Evolutionary conservation across 2,797 vertebrate genomes (phyloP).

Genomic region (Spea hammondii): DNA sequence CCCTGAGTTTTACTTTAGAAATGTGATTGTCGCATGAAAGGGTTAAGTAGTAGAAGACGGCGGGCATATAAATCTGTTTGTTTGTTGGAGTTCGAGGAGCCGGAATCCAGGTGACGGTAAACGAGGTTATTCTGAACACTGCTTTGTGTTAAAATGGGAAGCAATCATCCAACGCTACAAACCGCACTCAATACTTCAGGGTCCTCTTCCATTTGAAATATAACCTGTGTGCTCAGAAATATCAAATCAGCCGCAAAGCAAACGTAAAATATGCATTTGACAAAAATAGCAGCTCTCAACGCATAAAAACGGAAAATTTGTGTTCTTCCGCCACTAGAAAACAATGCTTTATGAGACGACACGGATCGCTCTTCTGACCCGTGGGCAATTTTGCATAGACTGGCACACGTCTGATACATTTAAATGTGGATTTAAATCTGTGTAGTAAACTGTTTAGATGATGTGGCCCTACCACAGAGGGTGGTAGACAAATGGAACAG

Average conservation of each 20-base stretch:
- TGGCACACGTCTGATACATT: background rate
- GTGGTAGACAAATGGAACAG: too few species aligned
- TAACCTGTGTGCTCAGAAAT: slow-evolving; percentile 9
- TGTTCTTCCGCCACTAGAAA: slow-evolving; percentile 9
- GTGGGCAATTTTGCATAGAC: slow-evolving; percentile 10
- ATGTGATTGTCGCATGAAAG: too few species aligned
- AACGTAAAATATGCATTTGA: slow-evolving; percentile 25
- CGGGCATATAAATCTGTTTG: background rate
- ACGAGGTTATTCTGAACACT: background rate
- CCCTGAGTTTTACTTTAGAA: too few species aligned
- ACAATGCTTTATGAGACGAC: slow-evolving; percentile 20
- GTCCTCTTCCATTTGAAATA: slow-evolving; percentile 35
- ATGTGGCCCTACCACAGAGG: too few species aligned
- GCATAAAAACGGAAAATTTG: background rate
- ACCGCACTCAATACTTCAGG: slow-evolving; percentile 21
- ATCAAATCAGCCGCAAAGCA: slow-evolving; percentile 7
- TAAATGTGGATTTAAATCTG: too few species aligned
- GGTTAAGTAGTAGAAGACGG: too few species aligned
- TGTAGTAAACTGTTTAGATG: too few species aligned
- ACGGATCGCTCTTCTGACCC: slow-evolving; percentile 1
- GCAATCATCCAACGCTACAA: background rate
- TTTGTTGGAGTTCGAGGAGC: background rate
- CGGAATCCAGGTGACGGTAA: background rate
- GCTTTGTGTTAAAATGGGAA: slow-evolving; percentile 6
- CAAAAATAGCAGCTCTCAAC: slow-evolving; percentile 11